Evolutionary conservation across 1,140 invertebrate genomes (phyloP).

Genomic region (Meloidogyne chitwoodi): DNA sequence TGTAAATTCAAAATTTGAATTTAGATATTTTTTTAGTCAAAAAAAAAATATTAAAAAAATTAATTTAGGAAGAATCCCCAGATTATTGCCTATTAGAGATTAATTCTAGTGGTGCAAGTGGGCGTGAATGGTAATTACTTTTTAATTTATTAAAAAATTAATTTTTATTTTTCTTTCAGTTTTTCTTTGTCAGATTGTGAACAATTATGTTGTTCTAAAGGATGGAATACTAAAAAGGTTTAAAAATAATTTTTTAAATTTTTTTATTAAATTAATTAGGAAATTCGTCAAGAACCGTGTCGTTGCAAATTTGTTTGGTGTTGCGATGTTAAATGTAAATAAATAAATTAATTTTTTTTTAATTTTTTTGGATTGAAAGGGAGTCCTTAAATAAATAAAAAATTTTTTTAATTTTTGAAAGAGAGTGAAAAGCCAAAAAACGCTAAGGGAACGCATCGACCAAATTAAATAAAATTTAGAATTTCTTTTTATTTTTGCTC

Average conservation of each 20-base stretch:
- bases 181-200: constrained; percentile 68
- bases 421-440: too few relatives aligned
- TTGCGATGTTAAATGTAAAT: constrained; percentile 70
- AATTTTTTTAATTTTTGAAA: neutral
- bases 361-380: neutral
- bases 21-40: too few relatives aligned
- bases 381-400: neutral
- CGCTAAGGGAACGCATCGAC: too few relatives aligned
- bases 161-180: neutral
- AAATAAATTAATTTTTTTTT: neutral
- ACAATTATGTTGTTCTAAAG: constrained; percentile 52
- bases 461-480: too few relatives aligned
- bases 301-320: constrained; percentile 72
- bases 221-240: constrained; percentile 36
- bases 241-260: neutral
- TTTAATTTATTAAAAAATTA: neutral
- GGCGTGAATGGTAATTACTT: constrained; percentile 63
- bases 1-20: too few relatives aligned
- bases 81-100: constrained; percentile 66
- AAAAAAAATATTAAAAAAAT: constrained; percentile 38
- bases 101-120: constrained; percentile 63
- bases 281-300: constrained; percentile 62
- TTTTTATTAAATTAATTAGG: too few relatives aligned
- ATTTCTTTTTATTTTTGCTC: too few relatives aligned
- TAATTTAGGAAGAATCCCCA: constrained; percentile 69